Base-by-base conservation (phyloP, 2,113 vertebrate genomes). In the Rhinolophus ferrumequinum region DNA sequence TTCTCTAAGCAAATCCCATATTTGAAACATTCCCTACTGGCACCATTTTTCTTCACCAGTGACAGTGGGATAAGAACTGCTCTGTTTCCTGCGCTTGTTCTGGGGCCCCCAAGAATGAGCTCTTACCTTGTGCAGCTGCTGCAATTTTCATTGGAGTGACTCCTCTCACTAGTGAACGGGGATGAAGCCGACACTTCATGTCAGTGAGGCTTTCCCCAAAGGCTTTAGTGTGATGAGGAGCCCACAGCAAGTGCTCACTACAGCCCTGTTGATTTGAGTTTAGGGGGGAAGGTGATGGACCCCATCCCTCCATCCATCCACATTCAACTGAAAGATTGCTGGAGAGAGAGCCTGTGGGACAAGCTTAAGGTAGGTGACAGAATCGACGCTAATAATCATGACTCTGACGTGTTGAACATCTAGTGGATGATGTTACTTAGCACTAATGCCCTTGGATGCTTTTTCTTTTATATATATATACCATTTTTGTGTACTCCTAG, bases 21-120 rank as follows among this genome's bases (percentile, higher is more conserved):
- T 88, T 62, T 44, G 21, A n/a, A 72, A 38, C 3, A 16, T 90
- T 62, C 44, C 72, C 50, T n/a, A 1, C 19, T 60, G 62, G 22
- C 0, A 3, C 50, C 84, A 47, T 41, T 92, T 97, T 82, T 87
- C 83, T 95, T 92, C 33, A 54, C 73, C n/a, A 26, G 0, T 28
- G 90, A 62, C 35, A 70, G 30, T 38, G 90, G 41, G 70, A 76
- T 72, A 2, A 70, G 41, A 82, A 38, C 33, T 62, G 10, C 56
- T 73, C n/a, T 41, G 11, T 38, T 56, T 93, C n/a, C n/a, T 93
- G 33, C 52, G 83, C 93, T 89, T 69, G 50, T 93, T 80, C 52
- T 44, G 1, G 54, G n/a, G 21, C 7, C 26, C 26, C 26, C 21
- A 35, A 33, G 16, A 75, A 89, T 79, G 33, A 90, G 52, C 47